Conservation (phyloP, 2,888 invertebrate genomes). For the Drosophila pseudotakahashii region DNA sequence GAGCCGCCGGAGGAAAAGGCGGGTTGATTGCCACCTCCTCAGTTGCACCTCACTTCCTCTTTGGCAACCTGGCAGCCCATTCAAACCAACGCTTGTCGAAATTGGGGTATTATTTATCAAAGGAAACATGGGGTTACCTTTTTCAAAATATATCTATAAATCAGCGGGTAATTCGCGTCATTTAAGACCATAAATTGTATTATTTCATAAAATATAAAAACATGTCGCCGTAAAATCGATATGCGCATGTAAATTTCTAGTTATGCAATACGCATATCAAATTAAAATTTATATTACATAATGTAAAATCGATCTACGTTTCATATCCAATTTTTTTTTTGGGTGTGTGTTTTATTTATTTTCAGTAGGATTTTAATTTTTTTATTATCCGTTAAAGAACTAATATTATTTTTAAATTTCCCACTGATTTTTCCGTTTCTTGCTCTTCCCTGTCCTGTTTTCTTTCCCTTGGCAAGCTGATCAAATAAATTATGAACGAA, state of each 20-base stretch:
- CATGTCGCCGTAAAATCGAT: too few relatives aligned
- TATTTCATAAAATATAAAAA: too few relatives aligned
- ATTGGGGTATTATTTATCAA: background rate
- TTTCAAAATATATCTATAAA: background rate
- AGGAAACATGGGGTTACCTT: background rate
- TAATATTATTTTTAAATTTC: background rate
- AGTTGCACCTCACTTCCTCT: slow-evolving; percentile 23
- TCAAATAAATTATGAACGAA: slow-evolving; percentile 67
- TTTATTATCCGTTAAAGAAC: background rate
- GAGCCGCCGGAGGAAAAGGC: slow-evolving; percentile 12
- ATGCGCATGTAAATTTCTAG: too few relatives aligned
- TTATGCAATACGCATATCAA: too few relatives aligned
- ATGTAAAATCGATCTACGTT: too few relatives aligned
- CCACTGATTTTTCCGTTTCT: background rate
- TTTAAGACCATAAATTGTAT: too few relatives aligned
- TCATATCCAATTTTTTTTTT: too few relatives aligned
- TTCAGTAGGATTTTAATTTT: too few relatives aligned
- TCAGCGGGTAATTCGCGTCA: too few relatives aligned
- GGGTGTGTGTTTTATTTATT: too few relatives aligned
- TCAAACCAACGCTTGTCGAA: background rate
- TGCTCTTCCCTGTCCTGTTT: background rate
- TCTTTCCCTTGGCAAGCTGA: slow-evolving; percentile 9
- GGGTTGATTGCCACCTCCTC: slow-evolving; percentile 34
- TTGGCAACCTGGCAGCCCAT: background rate
- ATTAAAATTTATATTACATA: too few relatives aligned